Conservation (phyloP, 2,888 invertebrate species). For the Macrophya annulata region DNA sequence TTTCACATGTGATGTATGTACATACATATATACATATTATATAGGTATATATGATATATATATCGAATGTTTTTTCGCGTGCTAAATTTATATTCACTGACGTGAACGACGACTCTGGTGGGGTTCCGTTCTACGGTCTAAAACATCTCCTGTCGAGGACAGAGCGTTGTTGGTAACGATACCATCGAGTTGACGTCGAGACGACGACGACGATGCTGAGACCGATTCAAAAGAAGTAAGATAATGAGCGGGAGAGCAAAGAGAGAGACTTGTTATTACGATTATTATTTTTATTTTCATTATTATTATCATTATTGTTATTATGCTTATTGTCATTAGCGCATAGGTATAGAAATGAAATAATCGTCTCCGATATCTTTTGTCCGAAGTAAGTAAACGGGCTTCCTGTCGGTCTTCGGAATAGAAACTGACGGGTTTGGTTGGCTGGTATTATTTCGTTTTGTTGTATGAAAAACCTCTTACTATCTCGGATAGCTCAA, state of each 20-base stretch:
- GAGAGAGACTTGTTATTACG: constrained; percentile 61
- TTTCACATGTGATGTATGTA: not conserved
- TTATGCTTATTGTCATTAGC: constrained; percentile 73
- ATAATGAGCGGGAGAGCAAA: constrained; percentile 67
- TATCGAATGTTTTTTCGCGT: not conserved
- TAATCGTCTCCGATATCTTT: constrained; percentile 69
- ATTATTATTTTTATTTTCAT: constrained; percentile 55
- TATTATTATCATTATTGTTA: constrained; percentile 57
- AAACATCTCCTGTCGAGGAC: constrained; percentile 33
- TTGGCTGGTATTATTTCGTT: not conserved
- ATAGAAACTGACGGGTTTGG: not conserved
- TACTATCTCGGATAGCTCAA: not conserved
- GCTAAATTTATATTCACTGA: not conserved
- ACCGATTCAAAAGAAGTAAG: constrained; percentile 67
- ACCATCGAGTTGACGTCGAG: constrained; percentile 62
- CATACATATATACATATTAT: not conserved
- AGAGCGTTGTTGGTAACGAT: constrained; percentile 65
- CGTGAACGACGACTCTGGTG: constrained; percentile 16
- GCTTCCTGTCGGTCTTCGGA: constrained; percentile 44
- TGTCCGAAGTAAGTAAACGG: constrained; percentile 64
- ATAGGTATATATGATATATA: not conserved
- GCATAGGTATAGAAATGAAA: constrained; percentile 72
- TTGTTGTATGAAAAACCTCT: not conserved
- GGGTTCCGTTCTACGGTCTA: not conserved
- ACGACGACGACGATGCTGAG: constrained; percentile 35